Evolutionary conservation across 1,140 invertebrate genomes (phyloP), one percentile per base, ranked within the genome.

Genomic region (Aphidius ervi): DNA sequence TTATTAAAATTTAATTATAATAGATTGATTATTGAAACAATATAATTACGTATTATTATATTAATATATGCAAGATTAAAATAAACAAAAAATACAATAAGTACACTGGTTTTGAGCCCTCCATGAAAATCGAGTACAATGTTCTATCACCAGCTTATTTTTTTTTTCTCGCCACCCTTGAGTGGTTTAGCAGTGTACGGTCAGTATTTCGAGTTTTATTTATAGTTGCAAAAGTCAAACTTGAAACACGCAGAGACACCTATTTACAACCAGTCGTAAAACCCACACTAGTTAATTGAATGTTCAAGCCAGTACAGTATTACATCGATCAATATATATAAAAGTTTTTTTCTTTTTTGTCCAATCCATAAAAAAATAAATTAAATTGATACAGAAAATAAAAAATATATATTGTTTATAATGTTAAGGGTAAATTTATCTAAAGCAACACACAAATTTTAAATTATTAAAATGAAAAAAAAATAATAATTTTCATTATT

Each of bases 201-300:
- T 31, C 23, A 42, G 49, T 59, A 59, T 59, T 48, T 59, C 40
- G 41, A 49, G 58, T 59, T 59, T 46, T 45, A 45, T 9, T 45
- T 8, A 45, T 45, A 8, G 10, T 10, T 8, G 2, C 7, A 53
- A 60, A 48, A 45, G 42, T 50, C 52, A 50, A 45, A 60, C 39
- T 46, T 47, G 49, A 42, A 46, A 53, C 43, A 46, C 42, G 47
- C 52, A 54, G 41, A 37, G 52, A 40, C 43, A 60, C 58, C 42
- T 60, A 60, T 60, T 60, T 60, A 60, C 58, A 60, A 50, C 52
- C 10, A 53, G 42, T 31, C 58, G 50, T 60, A 60, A 60, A 60
- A 60, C 52, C 58, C 50, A 40, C 37, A 60, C 31, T 31, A 46
- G 52, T 60, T 60, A 60, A 60, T 54, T 60, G 58, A 60, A 60